A percentile compares a stretch with the other conserved stretches of the same genome.
These are phyloP conservation scores for Caenorhabditis doughertyi DNA, from an alignment of 2,888 invertebrate species.

Conservation along the genomic window DNA sequence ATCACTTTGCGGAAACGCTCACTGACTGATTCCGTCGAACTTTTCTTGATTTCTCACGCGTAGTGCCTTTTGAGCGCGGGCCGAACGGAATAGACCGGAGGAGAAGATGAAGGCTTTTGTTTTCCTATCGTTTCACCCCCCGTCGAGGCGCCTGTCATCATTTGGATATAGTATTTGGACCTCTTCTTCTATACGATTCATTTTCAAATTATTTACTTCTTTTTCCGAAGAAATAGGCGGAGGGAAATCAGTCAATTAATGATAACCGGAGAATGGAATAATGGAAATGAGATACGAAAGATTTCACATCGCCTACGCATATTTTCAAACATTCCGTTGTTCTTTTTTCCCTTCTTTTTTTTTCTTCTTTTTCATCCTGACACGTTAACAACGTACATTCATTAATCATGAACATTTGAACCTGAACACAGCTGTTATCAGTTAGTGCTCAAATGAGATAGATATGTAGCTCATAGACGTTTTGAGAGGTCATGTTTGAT, in stretches of 20 bases:
- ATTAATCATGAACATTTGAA: slow-evolving; percentile 55
- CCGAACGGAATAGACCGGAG: slow-evolving; percentile 11
- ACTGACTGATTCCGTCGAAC: slow-evolving; percentile 40
- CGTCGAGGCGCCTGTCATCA: slow-evolving; percentile 22
- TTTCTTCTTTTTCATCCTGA: slow-evolving; percentile 11
- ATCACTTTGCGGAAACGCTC: slow-evolving; percentile 44
- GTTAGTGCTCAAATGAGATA: slow-evolving; percentile 5
- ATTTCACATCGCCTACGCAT: background rate
- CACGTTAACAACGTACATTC: slow-evolving; percentile 34
- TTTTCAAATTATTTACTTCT: slow-evolving; percentile 32
- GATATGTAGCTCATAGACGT: background rate
- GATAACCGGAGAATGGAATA: slow-evolving; percentile 19
- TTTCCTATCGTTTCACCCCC: slow-evolving; percentile 23
- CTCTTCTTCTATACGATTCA: slow-evolving; percentile 42
- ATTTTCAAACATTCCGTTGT: background rate
- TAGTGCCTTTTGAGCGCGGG: slow-evolving; percentile 7
- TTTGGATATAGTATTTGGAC: slow-evolving; percentile 1
- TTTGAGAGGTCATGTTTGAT: slow-evolving; percentile 53
- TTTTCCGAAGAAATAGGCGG: slow-evolving; percentile 16
- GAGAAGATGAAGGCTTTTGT: slow-evolving; percentile 10
- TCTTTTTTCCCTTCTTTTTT: background rate
- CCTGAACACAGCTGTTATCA: slow-evolving; percentile 56
- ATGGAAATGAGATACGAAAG: background rate
- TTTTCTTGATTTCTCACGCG: slow-evolving; percentile 50
- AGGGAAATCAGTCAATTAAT: slow-evolving; percentile 29